Base-by-base conservation (phyloP, 2,113 vertebrate genomes). In the Vombatus ursinus region DNA sequence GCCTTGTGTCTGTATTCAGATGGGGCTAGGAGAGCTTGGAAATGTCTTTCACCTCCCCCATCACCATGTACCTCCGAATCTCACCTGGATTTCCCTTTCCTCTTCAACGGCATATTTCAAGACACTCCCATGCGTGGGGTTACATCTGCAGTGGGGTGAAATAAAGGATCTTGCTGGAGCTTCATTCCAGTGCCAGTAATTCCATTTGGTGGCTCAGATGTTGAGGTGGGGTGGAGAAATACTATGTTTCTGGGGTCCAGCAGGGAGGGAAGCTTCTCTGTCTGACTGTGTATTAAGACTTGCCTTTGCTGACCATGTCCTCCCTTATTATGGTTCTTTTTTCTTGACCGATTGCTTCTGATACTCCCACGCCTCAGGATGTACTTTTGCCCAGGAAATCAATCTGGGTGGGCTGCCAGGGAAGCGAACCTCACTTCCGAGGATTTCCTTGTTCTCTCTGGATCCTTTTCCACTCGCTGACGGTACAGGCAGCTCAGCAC, bases 361-460 rank as follows among this genome's bases (percentile, higher is more conserved):
- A 98, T 47, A 51, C 49, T 91, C 68, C 14, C 23, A 2, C 93
- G 61, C 95, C 89, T 52, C 90, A 98, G 96, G 93, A 98, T 0
- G 44, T 98, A 0, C 92, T 98, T n/a, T 97, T 99, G 94, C 98
- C 99, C 28, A 97, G 99, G 52, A 98, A 98, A 0, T 97, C 98
- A 96, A 98, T 97, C 95, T 99, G 99, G 99, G 99, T 99, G 92
- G 99, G 98, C 98, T 99, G 99, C 94, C 99, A 99, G 97, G 99
- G 99, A 48, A 99, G 99, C 0, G 97, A 99, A 52, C 98, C 98
- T 0, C 98, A 99, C 19, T 98, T 99, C 90, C 99, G 99, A 52
- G 98, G 99, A 61, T 99, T 99, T 61, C 99, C 99, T 50, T 99
- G 99, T 11, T 99, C 99, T 28, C 95, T 99, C 92, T 99, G 99